Evolutionary conservation across 1,140 invertebrate genomes (phyloP).

Genomic region (Pachyrhynchus sulphureomaculatus): DNA sequence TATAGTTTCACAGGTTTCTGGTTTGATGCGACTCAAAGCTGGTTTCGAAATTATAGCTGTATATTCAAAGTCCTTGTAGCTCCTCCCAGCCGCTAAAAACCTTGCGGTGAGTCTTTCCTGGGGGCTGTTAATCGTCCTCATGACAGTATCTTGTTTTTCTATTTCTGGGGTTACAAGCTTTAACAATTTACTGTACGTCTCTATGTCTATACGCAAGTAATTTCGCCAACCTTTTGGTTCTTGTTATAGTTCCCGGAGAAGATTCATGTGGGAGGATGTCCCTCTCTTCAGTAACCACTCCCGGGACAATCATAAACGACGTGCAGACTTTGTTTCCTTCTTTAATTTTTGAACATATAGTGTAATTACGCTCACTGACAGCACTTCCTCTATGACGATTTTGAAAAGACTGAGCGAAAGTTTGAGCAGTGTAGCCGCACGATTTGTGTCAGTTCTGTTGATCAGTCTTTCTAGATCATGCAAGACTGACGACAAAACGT

Average conservation of each 20-base stretch:
- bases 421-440: no score
- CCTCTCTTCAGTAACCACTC: background rate
- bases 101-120: no score
- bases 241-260: background rate
- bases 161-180: background rate
- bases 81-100: conserved; percentile 3
- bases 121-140: background rate
- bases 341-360: no score
- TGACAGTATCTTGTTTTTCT: background rate
- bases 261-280: background rate
- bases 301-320: background rate
- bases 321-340: background rate
- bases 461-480: no score
- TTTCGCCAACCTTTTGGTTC: background rate
- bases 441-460: no score
- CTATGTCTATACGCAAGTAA: background rate
- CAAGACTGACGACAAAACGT: no score
- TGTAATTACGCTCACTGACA: no score
- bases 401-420: no score
- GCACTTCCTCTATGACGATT: no score
- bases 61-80: conserved; percentile 9
- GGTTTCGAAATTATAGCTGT: conserved; percentile 2
- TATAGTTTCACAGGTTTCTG: conserved; percentile 9
- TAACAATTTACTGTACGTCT: background rate
- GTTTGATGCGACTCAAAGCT: conserved; percentile 4